Conservation (phyloP, 2,888 invertebrate species). For the Penaeus monodon region DNA sequence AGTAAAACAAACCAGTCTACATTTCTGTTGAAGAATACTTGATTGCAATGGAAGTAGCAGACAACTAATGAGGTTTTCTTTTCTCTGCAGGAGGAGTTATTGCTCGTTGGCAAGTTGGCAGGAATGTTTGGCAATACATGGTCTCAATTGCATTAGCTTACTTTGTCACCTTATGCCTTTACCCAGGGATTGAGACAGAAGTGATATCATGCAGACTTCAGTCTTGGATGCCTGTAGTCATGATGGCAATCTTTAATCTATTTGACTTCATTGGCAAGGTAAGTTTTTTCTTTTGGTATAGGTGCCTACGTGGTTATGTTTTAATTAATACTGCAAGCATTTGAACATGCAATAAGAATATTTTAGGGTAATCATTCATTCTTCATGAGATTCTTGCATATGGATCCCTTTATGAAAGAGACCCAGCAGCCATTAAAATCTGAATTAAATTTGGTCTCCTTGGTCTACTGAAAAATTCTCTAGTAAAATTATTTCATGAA, state of each 20-base stretch:
- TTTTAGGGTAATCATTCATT: background rate
- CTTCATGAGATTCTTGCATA: background rate
- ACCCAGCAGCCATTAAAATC: too few relatives aligned
- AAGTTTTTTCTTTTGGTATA: constrained; percentile 59
- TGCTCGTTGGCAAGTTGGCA: constrained; percentile 84
- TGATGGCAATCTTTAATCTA: constrained; percentile 90
- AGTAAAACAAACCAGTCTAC: too few relatives aligned
- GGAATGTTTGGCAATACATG: constrained; percentile 91
- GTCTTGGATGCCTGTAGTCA: constrained; percentile 91
- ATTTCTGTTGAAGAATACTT: too few relatives aligned
- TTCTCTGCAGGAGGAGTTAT: constrained; percentile 76
- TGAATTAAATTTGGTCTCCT: too few relatives aligned
- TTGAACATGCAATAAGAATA: too few relatives aligned
- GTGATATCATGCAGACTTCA: constrained; percentile 85
- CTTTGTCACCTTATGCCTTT: constrained; percentile 88
- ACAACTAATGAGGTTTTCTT: background rate
- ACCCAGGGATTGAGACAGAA: constrained; percentile 92
- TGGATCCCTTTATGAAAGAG: too few relatives aligned
- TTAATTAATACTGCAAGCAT: too few relatives aligned
- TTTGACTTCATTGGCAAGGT: constrained; percentile 89
- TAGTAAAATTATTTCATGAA: too few relatives aligned
- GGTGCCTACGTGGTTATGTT: background rate
- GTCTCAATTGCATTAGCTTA: constrained; percentile 88
- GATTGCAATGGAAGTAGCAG: background rate
- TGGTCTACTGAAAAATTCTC: too few relatives aligned